These are phyloP conservation scores for Anoplopoma fimbria DNA, from an alignment of 2,113 vertebrate genomes.

Conservation along the genomic window DNA sequence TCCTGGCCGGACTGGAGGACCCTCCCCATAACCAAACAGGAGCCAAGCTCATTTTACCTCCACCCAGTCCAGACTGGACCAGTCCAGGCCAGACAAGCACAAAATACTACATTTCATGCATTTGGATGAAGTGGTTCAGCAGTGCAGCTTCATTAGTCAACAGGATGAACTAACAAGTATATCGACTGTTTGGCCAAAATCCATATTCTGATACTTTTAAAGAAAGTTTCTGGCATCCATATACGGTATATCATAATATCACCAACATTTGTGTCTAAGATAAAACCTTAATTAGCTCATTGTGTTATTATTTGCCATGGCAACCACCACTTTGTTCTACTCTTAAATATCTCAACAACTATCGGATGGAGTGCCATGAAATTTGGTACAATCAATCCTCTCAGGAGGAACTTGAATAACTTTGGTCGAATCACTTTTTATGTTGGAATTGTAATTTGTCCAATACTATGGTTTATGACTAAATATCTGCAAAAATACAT, in stretches of 20 bases:
- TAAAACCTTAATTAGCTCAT: not conserved
- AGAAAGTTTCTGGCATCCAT: not conserved
- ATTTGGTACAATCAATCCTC: not conserved
- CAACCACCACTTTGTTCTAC: not conserved
- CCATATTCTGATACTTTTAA: not conserved
- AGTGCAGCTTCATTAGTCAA: not conserved
- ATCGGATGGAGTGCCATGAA: not conserved
- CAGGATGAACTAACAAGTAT: not conserved
- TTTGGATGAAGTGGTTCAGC: slow-evolving; percentile 9
- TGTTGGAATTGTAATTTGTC: not conserved
- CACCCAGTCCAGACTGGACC: slow-evolving; percentile 47
- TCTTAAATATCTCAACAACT: not conserved
- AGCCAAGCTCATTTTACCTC: slow-evolving; percentile 74
- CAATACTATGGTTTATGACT: not conserved
- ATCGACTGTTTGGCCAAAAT: not conserved
- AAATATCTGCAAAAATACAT: not conserved
- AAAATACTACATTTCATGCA: slow-evolving; percentile 23
- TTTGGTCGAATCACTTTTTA: not conserved
- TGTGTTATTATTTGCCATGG: not conserved
- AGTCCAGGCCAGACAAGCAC: slow-evolving; percentile 33
- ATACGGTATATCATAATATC: not conserved
- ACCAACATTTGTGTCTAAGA: not conserved
- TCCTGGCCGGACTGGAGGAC: slow-evolving; percentile 66
- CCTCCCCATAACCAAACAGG: slow-evolving; percentile 80
- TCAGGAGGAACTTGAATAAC: not conserved